Evolutionary conservation across 2,113 vertebrate species (phyloP), one percentile per base, ranked within the genome.

Genomic region (Petaurus breviceps): DNA sequence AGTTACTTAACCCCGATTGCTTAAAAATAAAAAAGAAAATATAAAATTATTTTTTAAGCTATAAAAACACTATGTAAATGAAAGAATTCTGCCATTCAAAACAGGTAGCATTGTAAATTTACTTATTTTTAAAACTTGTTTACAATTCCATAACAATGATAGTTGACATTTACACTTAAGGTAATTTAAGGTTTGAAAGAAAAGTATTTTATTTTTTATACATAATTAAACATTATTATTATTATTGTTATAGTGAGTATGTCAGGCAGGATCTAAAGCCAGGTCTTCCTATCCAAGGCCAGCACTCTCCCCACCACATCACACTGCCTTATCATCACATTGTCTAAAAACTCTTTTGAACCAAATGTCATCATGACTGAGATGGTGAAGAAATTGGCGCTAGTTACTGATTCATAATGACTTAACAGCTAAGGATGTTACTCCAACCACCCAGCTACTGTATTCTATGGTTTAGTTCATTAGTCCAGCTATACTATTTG

Each of bases 391-490:
- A 95, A 94, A 97, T 55, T 47, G 19, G 77, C 91, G 77, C 43
- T 95, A 14, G 16, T 43, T 91, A 96, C 43, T 51, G 93, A 96
- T 55, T 53, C 55, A 23, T 77, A 50, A 92, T 94, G 51, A 91
- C n/a, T 92, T n/a, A 92, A 54, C 5, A 96, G 19, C 24, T 77
- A 96, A 95, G 31, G 91, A 37, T 94, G 93, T 95, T 8, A 90
- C 46, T 77, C 52, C 90, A 92, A 84, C 46, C n/a, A 90, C 10
- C 92, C 53, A 96, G 93, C 51, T 91, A 89, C 90, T 49, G 12
- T 91, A 51, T 92, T 92, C 94, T 94, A 95, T 91, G 77, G 11
- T 68, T 90, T 43, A 68, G 12, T 94, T 95, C 93, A 77, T n/a
- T 77, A 77, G 16, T 23, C 16, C n/a, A 84, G 6, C 68, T 84